Evolutionary conservation across 2,888 invertebrate genomes (phyloP).

Genomic region (Caenorhabditis zanzibari): DNA sequence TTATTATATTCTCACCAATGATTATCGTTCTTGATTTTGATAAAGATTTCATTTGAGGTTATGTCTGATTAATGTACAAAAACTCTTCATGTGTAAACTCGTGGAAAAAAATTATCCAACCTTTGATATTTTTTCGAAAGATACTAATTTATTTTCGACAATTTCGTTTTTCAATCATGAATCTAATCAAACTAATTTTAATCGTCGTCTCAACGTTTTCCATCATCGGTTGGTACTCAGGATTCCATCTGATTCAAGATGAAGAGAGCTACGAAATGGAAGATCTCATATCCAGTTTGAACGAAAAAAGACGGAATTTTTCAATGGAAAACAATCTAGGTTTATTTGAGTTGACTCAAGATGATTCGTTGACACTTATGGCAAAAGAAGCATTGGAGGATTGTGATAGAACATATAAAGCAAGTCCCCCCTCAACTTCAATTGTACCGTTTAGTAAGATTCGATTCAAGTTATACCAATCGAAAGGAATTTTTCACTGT

Average conservation of each 20-base stretch:
- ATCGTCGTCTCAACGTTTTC: neutral
- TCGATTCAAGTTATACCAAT: neutral
- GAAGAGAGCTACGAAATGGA: neutral
- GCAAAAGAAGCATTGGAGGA: neutral
- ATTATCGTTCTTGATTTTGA: conserved; percentile 13
- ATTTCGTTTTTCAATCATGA: conserved; percentile 9
- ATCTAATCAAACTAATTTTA: neutral
- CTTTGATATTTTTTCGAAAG: too few relatives aligned
- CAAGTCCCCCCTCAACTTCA: too few relatives aligned
- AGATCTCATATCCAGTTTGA: neutral
- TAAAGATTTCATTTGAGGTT: neutral
- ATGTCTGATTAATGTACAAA: too few relatives aligned
- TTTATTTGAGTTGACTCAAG: neutral
- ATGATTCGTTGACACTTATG: neutral
- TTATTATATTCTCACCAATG: conserved; percentile 25
- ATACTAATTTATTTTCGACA: too few relatives aligned
- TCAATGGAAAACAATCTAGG: neutral
- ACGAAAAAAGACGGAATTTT: neutral
- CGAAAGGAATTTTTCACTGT: too few relatives aligned
- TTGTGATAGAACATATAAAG: neutral
- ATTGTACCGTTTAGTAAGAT: conserved; percentile 7
- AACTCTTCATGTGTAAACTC: too few relatives aligned
- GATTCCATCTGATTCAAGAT: conserved; percentile 4
- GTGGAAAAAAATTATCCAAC: too few relatives aligned
- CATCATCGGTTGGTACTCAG: neutral